Conservation (phyloP, 2,113 vertebrate species). For the Phylloscopus trochiloides region DNA sequence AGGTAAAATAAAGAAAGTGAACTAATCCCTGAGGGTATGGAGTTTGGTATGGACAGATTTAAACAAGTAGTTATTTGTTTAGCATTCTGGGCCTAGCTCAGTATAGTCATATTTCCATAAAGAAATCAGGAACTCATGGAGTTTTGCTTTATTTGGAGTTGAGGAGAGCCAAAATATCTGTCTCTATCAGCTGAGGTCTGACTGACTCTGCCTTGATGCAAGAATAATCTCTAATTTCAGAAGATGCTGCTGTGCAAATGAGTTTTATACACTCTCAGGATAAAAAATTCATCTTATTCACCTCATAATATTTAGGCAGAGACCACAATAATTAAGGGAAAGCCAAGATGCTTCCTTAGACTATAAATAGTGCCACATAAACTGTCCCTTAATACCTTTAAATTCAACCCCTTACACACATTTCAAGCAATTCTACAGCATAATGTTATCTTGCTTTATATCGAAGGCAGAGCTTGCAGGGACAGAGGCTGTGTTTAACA, state of each 20-base stretch:
- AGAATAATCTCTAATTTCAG: background rate
- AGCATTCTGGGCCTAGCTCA: background rate
- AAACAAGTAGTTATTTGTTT: background rate
- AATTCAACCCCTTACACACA: background rate
- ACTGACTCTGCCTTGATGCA: background rate
- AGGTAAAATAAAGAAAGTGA: background rate
- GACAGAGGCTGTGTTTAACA: background rate
- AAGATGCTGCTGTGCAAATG: background rate
- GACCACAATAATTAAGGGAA: background rate
- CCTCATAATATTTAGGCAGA: background rate
- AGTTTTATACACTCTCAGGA: background rate
- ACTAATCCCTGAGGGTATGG: background rate
- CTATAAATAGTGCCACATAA: background rate
- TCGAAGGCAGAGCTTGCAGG: background rate
- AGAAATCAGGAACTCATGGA: background rate
- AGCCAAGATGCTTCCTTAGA: background rate
- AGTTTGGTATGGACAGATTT: background rate
- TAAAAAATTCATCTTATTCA: background rate
- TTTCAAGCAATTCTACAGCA: background rate
- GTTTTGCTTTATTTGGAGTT: background rate
- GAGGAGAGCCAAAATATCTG: background rate
- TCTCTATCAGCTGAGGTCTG: background rate
- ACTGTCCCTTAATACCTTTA: background rate
- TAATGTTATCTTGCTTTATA: background rate
- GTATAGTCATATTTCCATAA: background rate